Evolutionary conservation across 37 sponge, comb jelly and placozoan genomes (phyloP).

Genomic region (Mnemiopsis leidyi): DNA sequence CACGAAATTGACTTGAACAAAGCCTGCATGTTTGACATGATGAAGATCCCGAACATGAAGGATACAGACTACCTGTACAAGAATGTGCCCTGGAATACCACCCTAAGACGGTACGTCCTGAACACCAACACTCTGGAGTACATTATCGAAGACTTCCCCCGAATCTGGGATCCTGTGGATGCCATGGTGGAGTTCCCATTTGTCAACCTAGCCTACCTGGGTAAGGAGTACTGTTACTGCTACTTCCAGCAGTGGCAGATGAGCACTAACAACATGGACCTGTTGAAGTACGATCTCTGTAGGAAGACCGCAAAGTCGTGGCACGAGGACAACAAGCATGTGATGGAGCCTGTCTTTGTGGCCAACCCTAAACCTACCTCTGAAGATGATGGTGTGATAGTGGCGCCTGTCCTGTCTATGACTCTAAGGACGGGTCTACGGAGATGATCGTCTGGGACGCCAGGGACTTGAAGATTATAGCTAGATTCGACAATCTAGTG

Average conservation of each 20-base stretch:
- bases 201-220: neutral
- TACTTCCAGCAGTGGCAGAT: constrained; percentile 36
- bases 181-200: constrained; percentile 13
- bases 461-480: neutral
- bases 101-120: neutral
- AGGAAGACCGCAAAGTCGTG: neutral
- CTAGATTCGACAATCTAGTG: neutral
- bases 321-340: neutral
- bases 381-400: constrained; percentile 27
- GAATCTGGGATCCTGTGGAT: neutral
- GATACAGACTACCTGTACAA: neutral
- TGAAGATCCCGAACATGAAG: neutral
- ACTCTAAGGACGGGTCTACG: neutral
- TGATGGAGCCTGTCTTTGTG: constrained; percentile 16
- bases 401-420: constrained; percentile 1
- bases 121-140: neutral
- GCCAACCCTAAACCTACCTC: neutral
- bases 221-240: constrained; percentile 26
- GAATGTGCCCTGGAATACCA: constrained; percentile 5
- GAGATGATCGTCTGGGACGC: constrained; percentile 7
- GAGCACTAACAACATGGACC: neutral
- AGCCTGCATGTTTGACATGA: neutral
- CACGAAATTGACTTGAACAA: no score
- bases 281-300: constrained; percentile 41
- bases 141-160: neutral